Base-by-base conservation (phyloP, 2,113 vertebrate species). In the Willisornis vidua region DNA sequence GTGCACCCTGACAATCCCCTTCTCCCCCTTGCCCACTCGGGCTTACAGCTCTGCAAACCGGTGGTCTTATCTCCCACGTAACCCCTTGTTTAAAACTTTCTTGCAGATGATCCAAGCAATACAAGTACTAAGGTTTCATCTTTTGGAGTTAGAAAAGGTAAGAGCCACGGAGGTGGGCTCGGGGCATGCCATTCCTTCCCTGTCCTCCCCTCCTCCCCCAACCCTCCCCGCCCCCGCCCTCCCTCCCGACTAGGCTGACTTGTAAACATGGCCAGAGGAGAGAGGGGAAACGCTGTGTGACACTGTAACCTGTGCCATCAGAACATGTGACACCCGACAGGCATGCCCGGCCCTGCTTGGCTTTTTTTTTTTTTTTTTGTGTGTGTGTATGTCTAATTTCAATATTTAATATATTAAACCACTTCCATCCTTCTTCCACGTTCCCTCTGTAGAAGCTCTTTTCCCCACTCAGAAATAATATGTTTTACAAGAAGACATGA, bases 121-220 rank as follows among this genome's bases (percentile, higher is more conserved):
- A 98, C 99, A 99, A 99, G 99, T 99, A 97, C 99, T 99, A 99
- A 99, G 99, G 97, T 99, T 99, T 99, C 99, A 99, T 96, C 99
- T 99, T 98, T 98, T 99, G 99, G 99, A 99, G 98, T 99, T 99
- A 99, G 99, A 99, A 99, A 99, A 99, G 99, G 99, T 99, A 99
- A 99, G 98, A 93, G 41, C 17, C 80, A 67, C 3, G 29, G 68
- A n/a, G 54, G 52, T 61, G 88, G 91, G 65, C 31, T 45, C 49
- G 85, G 78, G 66, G 46, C 82, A 29, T 24, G 10, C 48, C 46
- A 8, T 91, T 80, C 75, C 48, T 61, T 84, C 39, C 43, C 49
- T 49, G 33, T 19, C 37, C 26, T 8, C 12, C 20, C 35, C 19
- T n/a, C 28, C n/a, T 37, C 14, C 5, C 18, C 7, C 11, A 18